Evolutionary conservation across 2,797 vertebrate species (phyloP), one percentile per base, ranked within the genome.

Genomic region (Epinephelus coioides): DNA sequence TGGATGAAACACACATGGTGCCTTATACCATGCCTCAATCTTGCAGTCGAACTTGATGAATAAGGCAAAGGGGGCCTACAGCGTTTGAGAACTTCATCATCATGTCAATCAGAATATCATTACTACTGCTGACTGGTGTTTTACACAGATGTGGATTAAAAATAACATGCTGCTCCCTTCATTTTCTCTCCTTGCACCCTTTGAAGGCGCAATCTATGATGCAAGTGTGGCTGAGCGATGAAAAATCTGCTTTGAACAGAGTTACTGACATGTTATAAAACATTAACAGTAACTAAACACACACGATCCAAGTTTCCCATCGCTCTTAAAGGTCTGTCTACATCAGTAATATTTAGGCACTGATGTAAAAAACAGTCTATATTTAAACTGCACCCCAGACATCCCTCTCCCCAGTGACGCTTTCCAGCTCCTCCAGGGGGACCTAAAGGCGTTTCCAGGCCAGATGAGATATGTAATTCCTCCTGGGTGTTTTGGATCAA

Each of bases 81-180:
- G 73, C 7, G 60, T 76, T 71, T 46, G 73, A 60, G 27, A 25
- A 51, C 55, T 63, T 80, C 13, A 50, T 77, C 73, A 72, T 65
- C 38, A 7, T 25, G 25, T 53, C 56, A 34, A 19, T 25, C 9
- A 60, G 64, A 73, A 73, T 51, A 65, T 75, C 53, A 78, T 83
- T 75, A 76, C 17, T 17, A 38, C 61, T 44, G 27, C 55, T n/a
- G 50, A 76, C 55, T 73, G 43, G 50, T 25, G 43, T 50, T 78
- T 74, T 7, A 67, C 46, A 70, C 8, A 25, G 7, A 4, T 67
- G 8, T 25, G 30, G 43, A 79, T 63, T 44, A 51, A 53, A 65
- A 73, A 47, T 15, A 77, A 50, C 19, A 55, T 6, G n/a, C 55
- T 46, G 47, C 30, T 71, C 2, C 2, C 18, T 51, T 40, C 3